Percentiles rank a stretch among this genome's conserved stretches.
phyloP scores from a whole-genome alignment of 2,797 vertebrate genomes.

The Tragelaphus eurycerus region DNA sequence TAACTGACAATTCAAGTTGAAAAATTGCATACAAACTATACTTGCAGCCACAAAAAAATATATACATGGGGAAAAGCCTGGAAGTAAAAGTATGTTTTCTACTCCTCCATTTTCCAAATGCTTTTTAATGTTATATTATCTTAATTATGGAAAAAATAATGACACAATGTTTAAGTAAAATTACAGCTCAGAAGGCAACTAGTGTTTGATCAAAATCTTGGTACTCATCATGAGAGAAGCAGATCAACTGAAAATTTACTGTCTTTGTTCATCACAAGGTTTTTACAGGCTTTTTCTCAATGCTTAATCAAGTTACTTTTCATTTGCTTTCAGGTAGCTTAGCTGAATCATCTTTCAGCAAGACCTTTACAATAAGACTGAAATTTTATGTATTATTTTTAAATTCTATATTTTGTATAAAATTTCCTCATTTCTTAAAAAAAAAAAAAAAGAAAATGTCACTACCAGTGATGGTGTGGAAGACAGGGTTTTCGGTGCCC shows the following conservation, averaged over 20 bases:
- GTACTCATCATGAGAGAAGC: neutral
- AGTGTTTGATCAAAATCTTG: neutral
- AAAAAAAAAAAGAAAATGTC: neutral
- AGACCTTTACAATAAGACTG: neutral
- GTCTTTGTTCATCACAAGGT: neutral
- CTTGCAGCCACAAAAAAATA: neutral
- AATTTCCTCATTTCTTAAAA: neutral
- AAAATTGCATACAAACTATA: neutral
- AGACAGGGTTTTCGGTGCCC: neutral
- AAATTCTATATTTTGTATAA: neutral
- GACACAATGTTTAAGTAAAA: neutral
- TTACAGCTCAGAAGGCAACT: neutral
- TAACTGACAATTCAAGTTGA: neutral
- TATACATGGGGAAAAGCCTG: neutral
- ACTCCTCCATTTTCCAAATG: neutral
- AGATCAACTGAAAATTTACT: neutral
- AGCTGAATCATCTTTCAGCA: neutral
- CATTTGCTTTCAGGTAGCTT: neutral
- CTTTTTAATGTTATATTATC: neutral
- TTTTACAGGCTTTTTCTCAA: conserved; percentile 5
- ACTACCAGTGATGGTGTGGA: neutral
- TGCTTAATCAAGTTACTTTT: conserved; percentile 10
- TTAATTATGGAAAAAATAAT: conserved; percentile 26
- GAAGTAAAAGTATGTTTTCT: neutral
- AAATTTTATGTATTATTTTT: neutral